Evolutionary conservation across 2,113 vertebrate species (phyloP), one percentile per base, ranked within the genome.

Genomic region (Sander vitreus): DNA sequence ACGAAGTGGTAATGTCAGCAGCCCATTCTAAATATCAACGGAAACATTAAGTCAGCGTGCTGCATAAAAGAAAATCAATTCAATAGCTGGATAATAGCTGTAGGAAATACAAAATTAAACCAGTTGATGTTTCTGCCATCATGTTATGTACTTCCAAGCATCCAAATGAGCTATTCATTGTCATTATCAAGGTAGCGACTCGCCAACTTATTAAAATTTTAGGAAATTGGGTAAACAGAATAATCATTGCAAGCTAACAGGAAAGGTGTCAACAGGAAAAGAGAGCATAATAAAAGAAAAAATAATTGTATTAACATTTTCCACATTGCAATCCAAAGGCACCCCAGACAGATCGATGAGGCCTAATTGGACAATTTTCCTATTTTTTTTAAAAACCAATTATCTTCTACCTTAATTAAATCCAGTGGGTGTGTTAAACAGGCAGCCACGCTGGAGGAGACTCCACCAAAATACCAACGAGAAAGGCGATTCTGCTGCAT

Each of bases 321-420:
- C 23, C 60, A 73, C 73, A 77, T 25, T n/a, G n/a, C 23, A 25
- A 60, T 62, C 48, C 23, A 23, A 36, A 62, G 30, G 55, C 45
- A 73, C 10, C 8, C 21, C 78, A 62, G 39, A 67, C 48, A 33
- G 48, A 78, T 81, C n/a, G 73, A 9, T 57, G 47, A 62, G 79
- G 76, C 43, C 54, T 43, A 66, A 1, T 3, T 45, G 47, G 51
- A 60, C 69, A 8, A 43, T 66, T 47, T 33, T 64, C 27, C 23
- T 11, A n/a, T 58, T 68, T 51, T 63, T 33, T 15, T 57, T 12
- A 12, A 67, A 67, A 59, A 65, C 51, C 0, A 33, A 50, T 58
- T 1, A n/a, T 74, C 14, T 48, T 57, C 76, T 58, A 83, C 60
- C 63, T 85, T 87, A 64, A 87, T 87, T 54, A 84, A 74, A 89